These are phyloP conservation scores for Echiichthys vipera DNA, from an alignment of 2,797 vertebrate species.

Conservation along the genomic window DNA sequence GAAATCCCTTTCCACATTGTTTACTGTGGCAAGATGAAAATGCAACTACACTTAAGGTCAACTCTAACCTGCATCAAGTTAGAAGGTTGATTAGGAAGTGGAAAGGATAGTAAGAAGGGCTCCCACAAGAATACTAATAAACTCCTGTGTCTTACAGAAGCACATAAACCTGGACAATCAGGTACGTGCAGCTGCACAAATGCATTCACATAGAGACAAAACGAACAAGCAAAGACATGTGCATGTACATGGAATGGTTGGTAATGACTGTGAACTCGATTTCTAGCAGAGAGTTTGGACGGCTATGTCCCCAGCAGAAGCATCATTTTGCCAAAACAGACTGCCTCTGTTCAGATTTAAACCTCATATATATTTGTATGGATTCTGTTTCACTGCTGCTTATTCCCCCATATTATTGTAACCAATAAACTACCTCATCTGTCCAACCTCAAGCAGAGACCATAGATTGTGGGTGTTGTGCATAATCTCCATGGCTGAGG, in stretches of 20 bases:
- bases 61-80: background rate
- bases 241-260: background rate
- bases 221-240: no score
- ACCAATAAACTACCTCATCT: conserved; percentile 42
- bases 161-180: background rate
- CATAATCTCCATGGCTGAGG: conserved; percentile 46
- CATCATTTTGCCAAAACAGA: background rate
- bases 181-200: background rate
- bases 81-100: background rate
- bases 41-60: conserved; percentile 7
- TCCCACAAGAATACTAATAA: background rate
- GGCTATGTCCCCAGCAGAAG: background rate
- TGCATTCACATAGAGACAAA: background rate
- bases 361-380: conserved; percentile 17
- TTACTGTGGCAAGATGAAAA: conserved; percentile 1
- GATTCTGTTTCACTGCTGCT: conserved; percentile 39
- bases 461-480: conserved; percentile 53
- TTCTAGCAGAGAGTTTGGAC: background rate
- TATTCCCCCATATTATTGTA: conserved; percentile 30
- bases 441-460: conserved; percentile 29
- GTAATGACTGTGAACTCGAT: background rate
- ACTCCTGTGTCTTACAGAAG: background rate
- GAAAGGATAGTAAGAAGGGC: background rate
- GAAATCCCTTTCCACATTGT: conserved; percentile 1
- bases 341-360: conserved; percentile 23